phyloP scores from a whole-genome alignment of 2,888 invertebrate genomes.

The Eupithecia exiguata region DNA sequence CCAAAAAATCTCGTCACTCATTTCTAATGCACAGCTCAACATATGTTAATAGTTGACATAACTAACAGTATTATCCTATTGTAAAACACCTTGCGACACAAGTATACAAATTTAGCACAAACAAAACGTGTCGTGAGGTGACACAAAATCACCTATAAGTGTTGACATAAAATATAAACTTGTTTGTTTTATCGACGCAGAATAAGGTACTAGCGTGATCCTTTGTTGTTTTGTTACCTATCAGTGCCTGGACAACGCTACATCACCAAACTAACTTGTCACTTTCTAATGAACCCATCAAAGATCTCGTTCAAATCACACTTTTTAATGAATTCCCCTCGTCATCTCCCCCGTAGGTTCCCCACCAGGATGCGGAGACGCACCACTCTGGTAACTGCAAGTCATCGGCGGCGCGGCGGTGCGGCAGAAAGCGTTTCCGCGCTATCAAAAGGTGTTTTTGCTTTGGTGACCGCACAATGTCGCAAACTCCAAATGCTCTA shows the following conservation, averaged over 20 bases:
- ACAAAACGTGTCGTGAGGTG: too few relatives aligned
- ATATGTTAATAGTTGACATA: too few relatives aligned
- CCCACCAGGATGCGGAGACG: conserved; percentile 45
- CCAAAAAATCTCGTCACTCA: too few relatives aligned
- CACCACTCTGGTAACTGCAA: conserved; percentile 50
- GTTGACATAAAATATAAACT: too few relatives aligned
- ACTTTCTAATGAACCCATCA: conserved; percentile 69
- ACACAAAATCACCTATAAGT: too few relatives aligned
- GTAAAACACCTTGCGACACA: background rate
- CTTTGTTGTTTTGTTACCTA: too few relatives aligned
- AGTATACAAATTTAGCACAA: background rate
- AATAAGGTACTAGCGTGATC: too few relatives aligned
- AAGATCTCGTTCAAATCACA: conserved; percentile 62
- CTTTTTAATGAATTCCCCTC: conserved; percentile 53
- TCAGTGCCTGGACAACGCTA: too few relatives aligned
- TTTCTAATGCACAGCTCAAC: too few relatives aligned
- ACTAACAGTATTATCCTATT: too few relatives aligned
- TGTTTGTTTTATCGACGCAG: too few relatives aligned
- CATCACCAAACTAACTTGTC: conserved; percentile 54
- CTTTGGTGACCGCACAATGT: conserved; percentile 18
- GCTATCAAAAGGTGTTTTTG: conserved; percentile 45
- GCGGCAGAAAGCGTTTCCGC: conserved; percentile 63
- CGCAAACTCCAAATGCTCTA: background rate
- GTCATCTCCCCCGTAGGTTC: conserved; percentile 56
- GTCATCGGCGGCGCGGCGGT: conserved; percentile 73